A percentile compares a stretch with the other conserved stretches of the same genome.
These are phyloP conservation scores for Cephus runcator DNA, from an alignment of 2,888 invertebrate species.

Conservation along the genomic window DNA sequence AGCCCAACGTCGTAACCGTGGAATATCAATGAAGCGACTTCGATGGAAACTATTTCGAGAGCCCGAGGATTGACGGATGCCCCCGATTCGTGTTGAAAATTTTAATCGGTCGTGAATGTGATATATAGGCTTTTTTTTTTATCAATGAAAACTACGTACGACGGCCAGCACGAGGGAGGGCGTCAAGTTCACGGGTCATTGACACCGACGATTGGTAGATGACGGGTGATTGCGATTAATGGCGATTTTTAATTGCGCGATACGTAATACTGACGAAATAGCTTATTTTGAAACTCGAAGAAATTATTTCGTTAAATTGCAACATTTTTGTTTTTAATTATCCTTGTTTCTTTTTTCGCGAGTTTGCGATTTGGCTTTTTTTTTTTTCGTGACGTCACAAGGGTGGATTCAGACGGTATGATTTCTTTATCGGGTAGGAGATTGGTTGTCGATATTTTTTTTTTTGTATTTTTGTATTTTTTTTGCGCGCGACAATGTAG, in stretches of 20 bases:
- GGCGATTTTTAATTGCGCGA: background rate
- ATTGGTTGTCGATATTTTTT: background rate
- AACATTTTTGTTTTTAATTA: too few species aligned
- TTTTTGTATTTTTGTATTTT: background rate
- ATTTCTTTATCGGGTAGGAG: background rate
- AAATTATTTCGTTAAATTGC: background rate
- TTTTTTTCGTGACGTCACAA: background rate
- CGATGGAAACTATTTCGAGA: background rate
- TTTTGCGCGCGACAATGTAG: background rate
- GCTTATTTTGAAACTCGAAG: background rate
- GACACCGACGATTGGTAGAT: background rate
- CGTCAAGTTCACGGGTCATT: background rate
- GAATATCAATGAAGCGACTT: background rate
- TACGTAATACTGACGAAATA: too few species aligned
- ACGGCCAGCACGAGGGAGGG: background rate
- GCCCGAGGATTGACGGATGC: background rate
- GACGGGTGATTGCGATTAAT: background rate
- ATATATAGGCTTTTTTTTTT: background rate
- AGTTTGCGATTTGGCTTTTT: background rate
- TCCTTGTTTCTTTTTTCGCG: background rate
- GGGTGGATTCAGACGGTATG: background rate
- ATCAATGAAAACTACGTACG: background rate
- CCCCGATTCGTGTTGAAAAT: background rate
- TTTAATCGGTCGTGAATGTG: background rate
- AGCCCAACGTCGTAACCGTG: background rate